Percentiles rank a stretch among this genome's conserved stretches.
These are phyloP conservation scores for Atlantisia rogersi DNA, from an alignment of 2,113 vertebrate genomes.

Conservation along the genomic window DNA sequence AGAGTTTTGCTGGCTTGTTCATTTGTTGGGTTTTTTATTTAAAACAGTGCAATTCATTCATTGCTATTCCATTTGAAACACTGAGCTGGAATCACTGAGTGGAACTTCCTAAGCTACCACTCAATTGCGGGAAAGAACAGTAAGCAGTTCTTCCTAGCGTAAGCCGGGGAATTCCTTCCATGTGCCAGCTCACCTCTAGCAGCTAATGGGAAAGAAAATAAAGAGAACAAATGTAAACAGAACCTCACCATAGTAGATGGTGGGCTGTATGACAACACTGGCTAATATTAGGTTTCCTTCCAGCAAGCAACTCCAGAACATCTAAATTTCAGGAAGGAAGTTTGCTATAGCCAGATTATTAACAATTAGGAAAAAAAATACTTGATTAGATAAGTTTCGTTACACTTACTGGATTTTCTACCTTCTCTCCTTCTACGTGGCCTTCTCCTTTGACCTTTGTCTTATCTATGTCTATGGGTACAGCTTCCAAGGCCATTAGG, in stretches of 20 bases:
- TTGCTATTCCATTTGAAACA: background rate
- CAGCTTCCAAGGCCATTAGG: constrained; percentile 78
- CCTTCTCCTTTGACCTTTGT: constrained; percentile 84
- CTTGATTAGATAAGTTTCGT: background rate
- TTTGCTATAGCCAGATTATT: background rate
- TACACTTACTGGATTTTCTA: constrained; percentile 87
- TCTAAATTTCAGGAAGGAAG: background rate
- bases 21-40: background rate
- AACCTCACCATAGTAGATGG: background rate
- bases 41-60: background rate
- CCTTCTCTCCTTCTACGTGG: constrained; percentile 78
- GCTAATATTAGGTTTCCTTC: background rate
- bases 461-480: constrained; percentile 93
- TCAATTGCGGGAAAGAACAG: background rate
- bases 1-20: background rate
- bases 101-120: background rate
- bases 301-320: background rate
- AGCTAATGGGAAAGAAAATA: background rate
- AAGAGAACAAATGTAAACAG: background rate
- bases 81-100: background rate
- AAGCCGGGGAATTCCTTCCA: background rate
- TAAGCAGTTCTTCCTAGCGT: background rate
- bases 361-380: background rate
- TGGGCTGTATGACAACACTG: background rate
- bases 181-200: background rate